A percentile compares a stretch with the other conserved stretches of the same genome.
Conservation (phyloP, 2,797 vertebrate species). For the Momotus momota region DNA sequence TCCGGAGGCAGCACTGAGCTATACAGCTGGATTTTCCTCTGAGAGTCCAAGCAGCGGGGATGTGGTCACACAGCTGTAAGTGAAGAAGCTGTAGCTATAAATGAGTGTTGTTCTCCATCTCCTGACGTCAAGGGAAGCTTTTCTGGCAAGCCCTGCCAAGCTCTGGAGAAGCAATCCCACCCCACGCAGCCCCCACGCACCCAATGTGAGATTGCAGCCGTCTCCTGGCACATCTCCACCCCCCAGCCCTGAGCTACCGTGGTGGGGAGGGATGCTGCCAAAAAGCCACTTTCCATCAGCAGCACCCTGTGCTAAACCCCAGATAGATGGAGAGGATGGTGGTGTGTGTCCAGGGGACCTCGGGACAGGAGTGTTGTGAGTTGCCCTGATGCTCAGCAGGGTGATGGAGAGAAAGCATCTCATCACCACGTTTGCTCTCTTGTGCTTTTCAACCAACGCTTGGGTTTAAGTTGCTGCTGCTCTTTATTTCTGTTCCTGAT, state of each 20-base stretch:
- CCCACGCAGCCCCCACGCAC: constrained; percentile 38
- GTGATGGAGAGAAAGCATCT: neutral
- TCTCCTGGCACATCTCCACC: constrained; percentile 14
- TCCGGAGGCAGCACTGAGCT: neutral
- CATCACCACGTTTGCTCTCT: neutral
- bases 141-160: neutral
- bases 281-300: neutral
- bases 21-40: neutral
- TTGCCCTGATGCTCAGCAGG: accelerated
- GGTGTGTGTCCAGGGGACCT: neutral
- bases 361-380: accelerated
- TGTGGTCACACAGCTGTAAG: constrained; percentile 14
- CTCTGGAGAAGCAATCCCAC: constrained; percentile 30
- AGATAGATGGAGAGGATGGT: accelerated
- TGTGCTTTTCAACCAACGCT: neutral
- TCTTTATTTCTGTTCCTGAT: neutral
- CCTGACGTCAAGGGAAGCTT: constrained; percentile 57
- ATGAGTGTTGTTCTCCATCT: constrained; percentile 48
- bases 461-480: neutral
- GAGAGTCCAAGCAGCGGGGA: neutral
- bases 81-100: constrained; percentile 54
- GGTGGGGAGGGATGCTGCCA: neutral
- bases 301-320: neutral
- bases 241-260: neutral
- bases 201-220: constrained; percentile 37